Evolutionary conservation across 2,113 vertebrate species (phyloP), one percentile per base, ranked within the genome.

Genomic region (Ammodytes marinus): DNA sequence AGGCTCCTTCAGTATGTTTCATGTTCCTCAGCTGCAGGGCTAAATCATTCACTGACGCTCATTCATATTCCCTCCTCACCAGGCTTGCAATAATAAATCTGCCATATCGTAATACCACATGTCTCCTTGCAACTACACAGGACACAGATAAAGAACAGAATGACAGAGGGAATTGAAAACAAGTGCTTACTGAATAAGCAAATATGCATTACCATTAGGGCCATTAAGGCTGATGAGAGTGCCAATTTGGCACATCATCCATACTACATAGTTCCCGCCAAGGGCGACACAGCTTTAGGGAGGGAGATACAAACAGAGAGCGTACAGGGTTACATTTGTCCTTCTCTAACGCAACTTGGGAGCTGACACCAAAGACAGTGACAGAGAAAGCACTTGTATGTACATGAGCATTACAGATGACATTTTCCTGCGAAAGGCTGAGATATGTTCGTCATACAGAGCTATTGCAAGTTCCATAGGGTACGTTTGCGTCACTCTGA

Each of bases 1-100:
- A 69, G 73, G 74, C 88, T 88, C 72, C 80, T 82, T 88, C 60
- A 46, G 57, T 75, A 35, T 66, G 80, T 60, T 86, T 86, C 85
- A 52, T 86, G 90, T 80, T 89, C 59, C 74, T 87, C 85, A 58
- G 81, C 90, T 80, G 78, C 86, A 71, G 73, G 79, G 77, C 80
- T 81, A 89, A 93, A 90, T 91, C 89, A 76, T 86, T 91, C 87
- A 91, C 84, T 86, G 86, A 88, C 88, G 82, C 77, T 87, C 88
- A 89, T 88, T 92, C 84, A 85, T 87, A 90, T 91, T 87, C 86
- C 68, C 69, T 73, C 71, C 81, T 88, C 86, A 15, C 57, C 27
- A 52, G 78, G 74, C 73, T 59, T 47, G 17, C 37, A 88, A 85
- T 82, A 87, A 81, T 79, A 86, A 85, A 80, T 87, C 83, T 71